Evolutionary conservation across 1,140 invertebrate genomes (phyloP).

Genomic region (Calephelis nemesis): DNA sequence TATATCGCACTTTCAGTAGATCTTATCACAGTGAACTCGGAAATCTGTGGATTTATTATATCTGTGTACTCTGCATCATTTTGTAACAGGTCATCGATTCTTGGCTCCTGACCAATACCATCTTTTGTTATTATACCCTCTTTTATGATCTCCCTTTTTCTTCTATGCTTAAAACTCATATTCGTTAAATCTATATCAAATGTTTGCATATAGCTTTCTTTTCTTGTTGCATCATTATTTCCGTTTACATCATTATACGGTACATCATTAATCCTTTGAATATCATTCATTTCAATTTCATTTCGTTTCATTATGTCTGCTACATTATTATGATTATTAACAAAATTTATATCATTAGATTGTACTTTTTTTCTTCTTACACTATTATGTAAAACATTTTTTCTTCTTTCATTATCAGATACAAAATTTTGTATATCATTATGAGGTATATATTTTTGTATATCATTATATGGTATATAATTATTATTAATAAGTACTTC

Average conservation of each 20-base stretch:
- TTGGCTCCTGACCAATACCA: conserved; percentile 20
- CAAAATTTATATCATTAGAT: conserved; percentile 2
- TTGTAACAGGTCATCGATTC: conserved; percentile 17
- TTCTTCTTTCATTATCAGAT: conserved; percentile 21
- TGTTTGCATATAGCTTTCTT: neutral
- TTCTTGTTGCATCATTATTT: neutral
- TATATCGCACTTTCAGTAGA: conserved; percentile 35
- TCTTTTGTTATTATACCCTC: conserved; percentile 18
- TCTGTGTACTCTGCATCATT: neutral
- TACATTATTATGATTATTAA: conserved; percentile 19
- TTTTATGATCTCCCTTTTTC: conserved; percentile 26
- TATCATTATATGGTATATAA: conserved; percentile 46
- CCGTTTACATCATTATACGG: neutral
- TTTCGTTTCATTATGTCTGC: conserved; percentile 7
- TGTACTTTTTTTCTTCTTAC: no score
- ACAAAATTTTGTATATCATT: conserved; percentile 15
- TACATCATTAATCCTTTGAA: neutral
- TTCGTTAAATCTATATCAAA: neutral
- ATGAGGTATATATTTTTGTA: conserved; percentile 20
- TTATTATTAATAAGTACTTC: conserved; percentile 46
- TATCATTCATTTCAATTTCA: conserved; percentile 28
- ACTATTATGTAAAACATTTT: conserved; percentile 3
- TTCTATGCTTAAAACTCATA: conserved; percentile 4
- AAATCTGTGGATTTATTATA: conserved; percentile 25
- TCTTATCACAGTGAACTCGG: conserved; percentile 38